Percentiles rank a stretch among this genome's conserved stretches.
Conservation (phyloP, 2,113 vertebrate species). For the Bufo gargarizans region DNA sequence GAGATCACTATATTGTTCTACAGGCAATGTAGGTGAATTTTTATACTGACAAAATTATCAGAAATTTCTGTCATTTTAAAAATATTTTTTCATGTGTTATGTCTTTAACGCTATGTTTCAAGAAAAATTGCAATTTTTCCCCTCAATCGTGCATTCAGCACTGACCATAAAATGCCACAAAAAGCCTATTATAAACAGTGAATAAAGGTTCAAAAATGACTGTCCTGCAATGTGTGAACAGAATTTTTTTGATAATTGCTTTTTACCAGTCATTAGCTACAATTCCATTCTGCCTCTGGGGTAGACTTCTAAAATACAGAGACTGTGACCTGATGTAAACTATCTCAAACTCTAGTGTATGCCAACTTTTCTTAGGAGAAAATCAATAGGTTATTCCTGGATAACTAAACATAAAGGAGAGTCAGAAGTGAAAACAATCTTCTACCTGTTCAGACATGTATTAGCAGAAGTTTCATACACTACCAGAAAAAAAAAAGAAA, state of each 20-base stretch:
- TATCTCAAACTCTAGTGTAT: background rate
- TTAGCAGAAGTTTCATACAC: too few relatives aligned
- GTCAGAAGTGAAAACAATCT: too few relatives aligned
- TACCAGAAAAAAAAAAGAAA: too few relatives aligned
- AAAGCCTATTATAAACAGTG: background rate
- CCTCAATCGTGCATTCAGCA: background rate
- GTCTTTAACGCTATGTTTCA: slow-evolving; percentile 7
- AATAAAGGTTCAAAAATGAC: slow-evolving; percentile 35
- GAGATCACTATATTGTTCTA: background rate
- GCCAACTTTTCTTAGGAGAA: background rate
- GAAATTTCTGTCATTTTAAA: background rate
- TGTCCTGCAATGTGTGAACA: background rate
- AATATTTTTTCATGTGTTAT: background rate
- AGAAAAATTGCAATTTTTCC: background rate
- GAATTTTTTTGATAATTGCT: slow-evolving; percentile 1
- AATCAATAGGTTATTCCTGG: background rate
- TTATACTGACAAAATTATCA: background rate
- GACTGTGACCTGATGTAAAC: background rate
- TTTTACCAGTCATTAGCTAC: background rate
- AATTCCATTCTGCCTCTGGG: background rate
- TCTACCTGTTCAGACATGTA: too few relatives aligned
- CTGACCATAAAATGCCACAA: slow-evolving; percentile 6
- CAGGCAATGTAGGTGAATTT: background rate
- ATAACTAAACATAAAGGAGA: background rate
- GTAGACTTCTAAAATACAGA: background rate